phyloP scores from a whole-genome alignment of 2,888 invertebrate species.

The Corbicula japonica region DNA sequence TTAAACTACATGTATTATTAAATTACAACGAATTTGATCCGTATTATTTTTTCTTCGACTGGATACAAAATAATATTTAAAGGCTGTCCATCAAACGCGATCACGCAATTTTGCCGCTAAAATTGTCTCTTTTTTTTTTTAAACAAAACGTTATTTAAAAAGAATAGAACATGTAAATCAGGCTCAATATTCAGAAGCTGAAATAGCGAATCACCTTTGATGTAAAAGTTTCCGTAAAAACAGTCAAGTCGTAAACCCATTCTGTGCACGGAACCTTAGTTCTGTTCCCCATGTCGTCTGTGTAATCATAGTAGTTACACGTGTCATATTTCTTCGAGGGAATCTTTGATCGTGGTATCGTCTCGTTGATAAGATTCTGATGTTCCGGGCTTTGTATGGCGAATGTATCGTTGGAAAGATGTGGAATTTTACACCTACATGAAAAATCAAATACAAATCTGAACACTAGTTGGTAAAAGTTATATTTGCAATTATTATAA shows the following conservation, averaged over 20 bases:
- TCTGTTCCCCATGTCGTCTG: neutral
- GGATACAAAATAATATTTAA: too few species aligned
- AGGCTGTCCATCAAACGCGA: too few species aligned
- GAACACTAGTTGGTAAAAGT: neutral
- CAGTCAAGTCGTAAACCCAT: conserved; percentile 67
- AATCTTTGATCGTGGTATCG: conserved; percentile 45
- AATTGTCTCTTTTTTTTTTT: too few species aligned
- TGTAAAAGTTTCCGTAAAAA: conserved; percentile 57
- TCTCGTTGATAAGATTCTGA: conserved; percentile 35
- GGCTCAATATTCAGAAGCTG: too few species aligned
- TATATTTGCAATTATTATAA: neutral
- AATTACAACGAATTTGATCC: too few species aligned
- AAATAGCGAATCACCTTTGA: conserved; percentile 62
- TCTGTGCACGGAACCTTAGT: conserved; percentile 42
- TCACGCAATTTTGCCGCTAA: too few species aligned
- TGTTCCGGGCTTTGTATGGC: conserved; percentile 38
- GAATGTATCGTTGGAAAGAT: conserved; percentile 56
- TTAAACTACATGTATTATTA: too few species aligned
- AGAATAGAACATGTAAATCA: too few species aligned
- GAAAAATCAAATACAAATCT: neutral
- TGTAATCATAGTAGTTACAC: conserved; percentile 31
- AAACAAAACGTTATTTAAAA: too few species aligned
- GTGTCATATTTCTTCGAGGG: conserved; percentile 14
- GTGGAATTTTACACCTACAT: conserved; percentile 63
- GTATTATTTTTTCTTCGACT: too few species aligned